phyloP scores from a whole-genome alignment of 53 echinoderm and acorn worm species.

The Astropecten irregularis region DNA sequence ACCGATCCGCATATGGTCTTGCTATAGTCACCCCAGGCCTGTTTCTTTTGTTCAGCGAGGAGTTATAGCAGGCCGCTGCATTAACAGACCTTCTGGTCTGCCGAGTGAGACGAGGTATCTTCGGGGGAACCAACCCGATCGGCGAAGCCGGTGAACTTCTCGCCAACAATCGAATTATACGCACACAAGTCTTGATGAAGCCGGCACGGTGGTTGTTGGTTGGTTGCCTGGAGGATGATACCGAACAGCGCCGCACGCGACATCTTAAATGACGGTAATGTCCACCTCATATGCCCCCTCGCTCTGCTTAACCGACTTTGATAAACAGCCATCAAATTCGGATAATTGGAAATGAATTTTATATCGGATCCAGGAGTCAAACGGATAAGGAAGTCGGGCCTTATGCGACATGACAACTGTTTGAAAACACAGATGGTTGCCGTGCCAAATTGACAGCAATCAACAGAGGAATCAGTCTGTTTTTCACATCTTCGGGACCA shows the following conservation, averaged over 20 bases:
- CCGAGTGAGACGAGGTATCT: constrained; percentile 7
- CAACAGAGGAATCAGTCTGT: neutral
- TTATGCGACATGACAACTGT: constrained; percentile 10
- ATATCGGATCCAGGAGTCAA: neutral
- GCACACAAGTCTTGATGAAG: too few species aligned
- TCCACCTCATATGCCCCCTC: constrained; percentile 1
- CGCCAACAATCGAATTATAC: constrained; percentile 37
- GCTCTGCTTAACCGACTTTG: constrained; percentile 16
- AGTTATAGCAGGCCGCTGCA: constrained; percentile 8
- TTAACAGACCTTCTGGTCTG: constrained; percentile 46
- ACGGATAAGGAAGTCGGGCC: too few species aligned
- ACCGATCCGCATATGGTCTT: constrained; percentile 39
- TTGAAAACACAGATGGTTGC: constrained; percentile 13
- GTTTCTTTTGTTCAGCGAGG: constrained; percentile 35
- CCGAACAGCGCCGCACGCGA: constrained; percentile 24
- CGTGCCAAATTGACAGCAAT: neutral
- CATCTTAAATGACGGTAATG: constrained; percentile 36
- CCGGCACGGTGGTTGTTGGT: too few species aligned
- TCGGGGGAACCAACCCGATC: neutral
- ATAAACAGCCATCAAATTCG: constrained; percentile 50
- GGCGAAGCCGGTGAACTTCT: constrained; percentile 2
- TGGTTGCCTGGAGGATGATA: too few species aligned
- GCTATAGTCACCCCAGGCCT: neutral
- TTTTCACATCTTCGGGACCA: neutral
- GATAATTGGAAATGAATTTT: constrained; percentile 34